Conservation (phyloP, 2,797 vertebrate species). For the Rhabdomys pumilio region DNA sequence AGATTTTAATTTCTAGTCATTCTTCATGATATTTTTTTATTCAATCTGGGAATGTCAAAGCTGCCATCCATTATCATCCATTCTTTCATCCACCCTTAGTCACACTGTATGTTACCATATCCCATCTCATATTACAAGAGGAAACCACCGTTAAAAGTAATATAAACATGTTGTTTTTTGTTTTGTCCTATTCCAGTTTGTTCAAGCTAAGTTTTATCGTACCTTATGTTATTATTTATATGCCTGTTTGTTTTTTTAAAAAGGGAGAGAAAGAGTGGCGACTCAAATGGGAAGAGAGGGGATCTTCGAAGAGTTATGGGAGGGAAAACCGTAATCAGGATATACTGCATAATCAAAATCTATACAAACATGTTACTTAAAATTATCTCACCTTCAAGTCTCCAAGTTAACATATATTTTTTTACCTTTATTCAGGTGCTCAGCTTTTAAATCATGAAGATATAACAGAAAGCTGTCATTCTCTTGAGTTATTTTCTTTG, state of each 20-base stretch:
- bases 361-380: conserved; percentile 25
- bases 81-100: neutral
- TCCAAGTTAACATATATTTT: conserved; percentile 27
- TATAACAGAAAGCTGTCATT: conserved; percentile 44
- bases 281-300: neutral
- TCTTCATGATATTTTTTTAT: neutral
- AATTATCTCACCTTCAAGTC: neutral
- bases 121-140: neutral
- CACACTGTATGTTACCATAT: neutral
- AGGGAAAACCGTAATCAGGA: neutral
- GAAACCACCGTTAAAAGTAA: neutral
- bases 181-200: neutral
- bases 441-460: conserved; percentile 21
- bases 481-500: conserved; percentile 63
- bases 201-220: neutral
- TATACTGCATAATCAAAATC: neutral
- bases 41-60: neutral
- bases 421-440: neutral
- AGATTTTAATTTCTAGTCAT: neutral
- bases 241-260: neutral
- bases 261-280: neutral
- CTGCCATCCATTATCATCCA: neutral
- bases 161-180: neutral
- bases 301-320: neutral
- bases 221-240: neutral